Conservation (phyloP, 1,140 invertebrate species). For the Meloidogyne floridensis region DNA sequence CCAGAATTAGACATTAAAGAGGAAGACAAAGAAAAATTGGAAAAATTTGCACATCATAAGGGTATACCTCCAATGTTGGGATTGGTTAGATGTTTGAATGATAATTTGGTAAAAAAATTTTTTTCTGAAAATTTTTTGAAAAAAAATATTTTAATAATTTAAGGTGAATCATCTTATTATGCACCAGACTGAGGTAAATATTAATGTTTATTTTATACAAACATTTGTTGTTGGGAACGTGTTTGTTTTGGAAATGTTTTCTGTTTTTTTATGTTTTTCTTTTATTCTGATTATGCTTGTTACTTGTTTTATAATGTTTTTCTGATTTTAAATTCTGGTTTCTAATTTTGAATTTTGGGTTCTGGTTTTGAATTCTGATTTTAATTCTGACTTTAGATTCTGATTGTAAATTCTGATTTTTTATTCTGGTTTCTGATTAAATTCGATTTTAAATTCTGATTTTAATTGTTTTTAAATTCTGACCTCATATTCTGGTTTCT, state of each 20-base stretch:
- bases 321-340: too few species aligned
- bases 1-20: conserved; percentile 22
- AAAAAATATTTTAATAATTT: not conserved
- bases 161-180: conserved; percentile 39
- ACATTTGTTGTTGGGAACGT: too few species aligned
- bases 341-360: too few species aligned
- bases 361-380: too few species aligned
- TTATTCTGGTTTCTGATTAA: too few species aligned
- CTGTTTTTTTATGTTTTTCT: too few species aligned
- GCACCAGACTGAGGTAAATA: conserved; percentile 29
- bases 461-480: not conserved
- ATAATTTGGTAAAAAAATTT: not conserved
- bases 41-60: conserved; percentile 38
- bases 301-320: too few species aligned
- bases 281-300: too few species aligned
- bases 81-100: conserved; percentile 25
- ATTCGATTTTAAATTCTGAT: too few species aligned
- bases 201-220: not conserved
- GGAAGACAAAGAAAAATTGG: conserved; percentile 2
- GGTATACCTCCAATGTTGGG: conserved; percentile 39
- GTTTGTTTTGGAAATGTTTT: too few species aligned
- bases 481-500: conserved; percentile 1
- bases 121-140: not conserved
- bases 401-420: too few species aligned
- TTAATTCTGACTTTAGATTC: too few species aligned